These are phyloP conservation scores for Lagopus muta DNA, from an alignment of 2,113 vertebrate genomes.

Conservation along the genomic window DNA sequence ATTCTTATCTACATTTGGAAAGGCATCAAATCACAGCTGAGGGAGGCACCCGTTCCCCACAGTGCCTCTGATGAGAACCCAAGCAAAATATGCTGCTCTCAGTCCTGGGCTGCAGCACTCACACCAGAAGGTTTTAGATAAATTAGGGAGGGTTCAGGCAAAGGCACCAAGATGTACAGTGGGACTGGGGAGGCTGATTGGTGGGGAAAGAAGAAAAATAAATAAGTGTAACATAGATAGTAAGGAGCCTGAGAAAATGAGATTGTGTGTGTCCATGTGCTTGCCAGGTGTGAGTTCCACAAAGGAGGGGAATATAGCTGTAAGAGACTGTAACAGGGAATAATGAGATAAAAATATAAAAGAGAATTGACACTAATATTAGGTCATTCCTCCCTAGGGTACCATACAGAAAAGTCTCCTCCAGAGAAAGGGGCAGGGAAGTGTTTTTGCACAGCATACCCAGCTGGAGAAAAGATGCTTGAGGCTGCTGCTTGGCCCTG, in stretches of 20 bases:
- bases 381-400: neutral
- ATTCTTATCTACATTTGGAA: constrained; percentile 12
- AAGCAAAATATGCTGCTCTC: constrained; percentile 10
- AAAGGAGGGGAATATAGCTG: neutral
- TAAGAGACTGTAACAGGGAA: neutral
- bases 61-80: constrained; percentile 20
- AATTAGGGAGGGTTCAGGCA: neutral
- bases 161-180: neutral
- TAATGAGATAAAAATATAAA: neutral
- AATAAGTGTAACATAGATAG: neutral
- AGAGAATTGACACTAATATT: neutral
- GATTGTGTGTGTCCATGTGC: neutral
- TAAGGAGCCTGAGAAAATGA: constrained; percentile 1
- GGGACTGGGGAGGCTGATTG: neutral
- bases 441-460: neutral
- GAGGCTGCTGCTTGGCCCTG: neutral
- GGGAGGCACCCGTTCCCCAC: neutral
- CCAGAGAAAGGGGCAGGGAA: neutral
- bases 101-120: neutral
- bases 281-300: neutral
- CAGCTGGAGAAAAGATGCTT: neutral
- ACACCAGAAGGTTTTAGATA: neutral
- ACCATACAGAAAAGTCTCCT: neutral
- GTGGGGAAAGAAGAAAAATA: neutral
- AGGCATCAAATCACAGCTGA: neutral